These are phyloP conservation scores for Sesamia inferens DNA, from an alignment of 2,888 invertebrate species.

Conservation along the genomic window DNA sequence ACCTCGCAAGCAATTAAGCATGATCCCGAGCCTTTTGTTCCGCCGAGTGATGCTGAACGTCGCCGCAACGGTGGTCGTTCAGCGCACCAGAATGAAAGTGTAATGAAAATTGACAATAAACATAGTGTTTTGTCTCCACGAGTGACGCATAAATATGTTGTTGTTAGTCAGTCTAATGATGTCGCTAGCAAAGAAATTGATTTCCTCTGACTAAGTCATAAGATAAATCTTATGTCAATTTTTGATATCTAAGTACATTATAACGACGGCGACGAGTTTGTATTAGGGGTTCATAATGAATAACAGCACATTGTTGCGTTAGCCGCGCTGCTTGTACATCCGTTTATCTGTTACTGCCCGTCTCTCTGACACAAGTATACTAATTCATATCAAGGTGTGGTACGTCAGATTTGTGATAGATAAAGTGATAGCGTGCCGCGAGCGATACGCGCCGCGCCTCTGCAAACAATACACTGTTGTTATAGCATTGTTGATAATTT, in stretches of 20 bases:
- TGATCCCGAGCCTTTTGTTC: constrained; percentile 9
- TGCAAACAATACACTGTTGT: constrained; percentile 19
- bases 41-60: no score
- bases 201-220: not conserved
- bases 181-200: constrained; percentile 18
- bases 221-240: not conserved
- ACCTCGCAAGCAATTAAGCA: constrained; percentile 11
- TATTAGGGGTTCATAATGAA: constrained; percentile 8
- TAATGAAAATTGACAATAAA: not conserved
- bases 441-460: constrained; percentile 43
- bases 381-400: constrained; percentile 15
- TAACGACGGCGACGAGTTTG: not conserved
- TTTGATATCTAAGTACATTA: not conserved
- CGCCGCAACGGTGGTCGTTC: not conserved
- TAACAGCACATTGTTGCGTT: not conserved
- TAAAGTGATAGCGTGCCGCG: constrained; percentile 51
- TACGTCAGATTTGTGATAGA: constrained; percentile 69
- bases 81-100: not conserved
- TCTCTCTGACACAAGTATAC: not conserved
- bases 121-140: not conserved
- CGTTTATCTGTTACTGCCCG: not conserved
- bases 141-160: not conserved
- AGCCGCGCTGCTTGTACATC: not conserved
- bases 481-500: constrained; percentile 8
- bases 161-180: not conserved